A percentile compares a stretch with the other conserved stretches of the same genome.
phyloP scores from a whole-genome alignment of 1,140 invertebrate species.

The Trichoplusia ni region DNA sequence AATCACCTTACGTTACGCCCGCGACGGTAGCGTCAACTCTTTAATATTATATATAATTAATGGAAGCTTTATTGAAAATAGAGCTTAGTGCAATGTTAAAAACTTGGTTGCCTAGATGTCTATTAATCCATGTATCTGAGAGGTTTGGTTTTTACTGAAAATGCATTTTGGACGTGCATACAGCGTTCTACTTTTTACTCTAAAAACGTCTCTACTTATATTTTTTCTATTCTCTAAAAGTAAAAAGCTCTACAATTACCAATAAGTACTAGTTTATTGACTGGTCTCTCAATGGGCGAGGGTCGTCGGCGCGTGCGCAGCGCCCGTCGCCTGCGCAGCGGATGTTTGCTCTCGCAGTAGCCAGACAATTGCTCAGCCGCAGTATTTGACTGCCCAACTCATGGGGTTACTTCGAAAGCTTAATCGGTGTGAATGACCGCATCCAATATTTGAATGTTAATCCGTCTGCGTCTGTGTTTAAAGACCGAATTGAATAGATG shows the following conservation, averaged over 20 bases:
- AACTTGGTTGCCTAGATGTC: too few relatives aligned
- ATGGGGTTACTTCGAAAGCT: constrained; percentile 4
- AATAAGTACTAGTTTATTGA: background rate
- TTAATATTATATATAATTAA: constrained; percentile 13
- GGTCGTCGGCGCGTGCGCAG: background rate
- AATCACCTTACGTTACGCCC: constrained; percentile 12
- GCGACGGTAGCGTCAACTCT: background rate
- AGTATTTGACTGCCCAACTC: background rate
- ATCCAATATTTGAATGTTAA: background rate
- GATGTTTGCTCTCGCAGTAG: constrained; percentile 18
- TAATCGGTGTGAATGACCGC: background rate
- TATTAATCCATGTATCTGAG: too few relatives aligned
- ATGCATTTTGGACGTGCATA: too few relatives aligned
- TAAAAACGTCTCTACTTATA: too few relatives aligned
- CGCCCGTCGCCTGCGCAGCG: constrained; percentile 1
- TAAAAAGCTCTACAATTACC: background rate
- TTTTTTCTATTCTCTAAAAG: background rate
- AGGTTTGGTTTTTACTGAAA: too few relatives aligned
- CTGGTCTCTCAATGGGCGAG: too few relatives aligned
- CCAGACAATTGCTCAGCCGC: background rate
- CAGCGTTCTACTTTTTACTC: too few relatives aligned
- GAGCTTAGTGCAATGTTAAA: background rate
- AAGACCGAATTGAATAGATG: background rate
- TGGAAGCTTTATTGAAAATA: background rate
- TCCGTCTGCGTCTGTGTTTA: too few relatives aligned